phyloP scores from a whole-genome alignment of 2,888 invertebrate species.

The Synergus japonicus region DNA sequence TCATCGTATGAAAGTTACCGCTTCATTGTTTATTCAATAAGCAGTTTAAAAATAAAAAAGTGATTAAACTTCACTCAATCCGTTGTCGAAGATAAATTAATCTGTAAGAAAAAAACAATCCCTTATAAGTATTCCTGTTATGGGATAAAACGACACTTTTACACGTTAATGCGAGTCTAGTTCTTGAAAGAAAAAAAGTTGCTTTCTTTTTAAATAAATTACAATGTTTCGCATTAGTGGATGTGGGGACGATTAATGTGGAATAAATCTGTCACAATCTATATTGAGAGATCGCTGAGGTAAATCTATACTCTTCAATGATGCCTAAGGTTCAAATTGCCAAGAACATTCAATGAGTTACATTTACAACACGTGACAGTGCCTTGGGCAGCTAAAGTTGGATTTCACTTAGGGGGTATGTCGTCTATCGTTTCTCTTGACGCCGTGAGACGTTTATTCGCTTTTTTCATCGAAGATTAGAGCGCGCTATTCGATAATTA shows the following conservation, averaged over 20 bases:
- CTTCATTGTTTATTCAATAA: too few species aligned
- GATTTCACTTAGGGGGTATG: constrained; percentile 11
- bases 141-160: not conserved
- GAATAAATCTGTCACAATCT: constrained; percentile 15
- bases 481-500: constrained; percentile 29
- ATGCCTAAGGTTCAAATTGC: not conserved
- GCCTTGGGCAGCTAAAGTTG: not conserved
- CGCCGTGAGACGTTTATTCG: constrained; percentile 17
- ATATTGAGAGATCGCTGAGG: not conserved
- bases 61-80: not conserved
- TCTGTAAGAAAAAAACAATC: not conserved
- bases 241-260: not conserved
- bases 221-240: not conserved
- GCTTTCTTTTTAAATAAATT: not conserved
- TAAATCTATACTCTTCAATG: not conserved
- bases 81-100: not conserved
- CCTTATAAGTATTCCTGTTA: not conserved
- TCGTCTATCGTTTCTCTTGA: constrained; percentile 19
- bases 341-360: constrained; percentile 17
- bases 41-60: not conserved
- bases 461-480: constrained; percentile 14
- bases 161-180: not conserved
- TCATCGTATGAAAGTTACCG: not conserved
- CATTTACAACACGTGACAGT: constrained; percentile 19
- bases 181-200: not conserved